Base-by-base conservation (phyloP, 2,797 vertebrate genomes). In the Phaenicophaeus curvirostris region DNA sequence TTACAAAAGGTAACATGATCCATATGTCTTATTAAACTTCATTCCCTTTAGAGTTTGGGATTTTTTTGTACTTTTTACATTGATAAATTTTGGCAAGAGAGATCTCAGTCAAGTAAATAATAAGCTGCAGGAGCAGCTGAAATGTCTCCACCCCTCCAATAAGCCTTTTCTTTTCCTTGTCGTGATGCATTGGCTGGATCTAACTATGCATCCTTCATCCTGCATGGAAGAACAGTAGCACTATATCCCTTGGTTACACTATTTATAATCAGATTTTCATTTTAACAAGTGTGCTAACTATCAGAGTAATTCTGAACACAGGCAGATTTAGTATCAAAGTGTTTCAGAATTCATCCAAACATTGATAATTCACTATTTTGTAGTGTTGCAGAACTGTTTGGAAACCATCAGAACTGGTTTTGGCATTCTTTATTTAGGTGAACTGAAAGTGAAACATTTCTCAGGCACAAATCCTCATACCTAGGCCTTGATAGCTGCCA, bases 1-100 rank as follows among this genome's bases (percentile, higher is more conserved):
- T 81, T 85, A 87, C 54, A 89, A 84, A 90, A 87, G 78, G 93
- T 85, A 90, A 91, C 58, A 37, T 35, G 59, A 94, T 88, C 89
- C 95, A 48, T 48, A 48, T 23, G 21, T 24, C 86, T 85, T 74
- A 75, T 79, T 83, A 67, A 90, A 83, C 37, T 86, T 75, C 20
- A 42, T 68, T 59, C 9, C 21, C 33, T 88, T 67, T 63, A 16
- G 59, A 58, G 53, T 59, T 75, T 39, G n/a, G n/a, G 37, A 28
- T 48, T 48, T 48, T 48, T 46, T 48, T 72, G 31, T 44, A 44
- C 23, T 77, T 89, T 58, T 82, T 42, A 30, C 11, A 13, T 13
- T 39, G 31, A 51, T 59, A 66, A 83, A 71, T 13, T 77, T 91
- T 93, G n/a, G 35, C 24, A 71, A 69, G 24, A 51, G 10, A 51